phyloP scores from a whole-genome alignment of 2,797 vertebrate genomes.

The Melanogrammus aeglefinus region DNA sequence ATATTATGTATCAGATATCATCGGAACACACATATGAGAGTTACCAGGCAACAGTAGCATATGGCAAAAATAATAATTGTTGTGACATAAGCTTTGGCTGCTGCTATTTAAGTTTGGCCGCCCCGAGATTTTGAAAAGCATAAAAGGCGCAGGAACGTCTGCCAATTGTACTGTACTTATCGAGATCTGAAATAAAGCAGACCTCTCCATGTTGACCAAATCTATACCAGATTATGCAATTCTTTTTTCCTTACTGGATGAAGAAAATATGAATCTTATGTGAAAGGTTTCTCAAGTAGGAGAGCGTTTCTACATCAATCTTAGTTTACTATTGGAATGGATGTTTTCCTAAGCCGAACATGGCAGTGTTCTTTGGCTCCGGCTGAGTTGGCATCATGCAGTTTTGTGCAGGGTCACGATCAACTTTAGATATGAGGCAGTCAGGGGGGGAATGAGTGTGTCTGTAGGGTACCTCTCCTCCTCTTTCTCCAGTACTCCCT shows the following conservation, averaged over 20 bases:
- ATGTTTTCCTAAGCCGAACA: not conserved
- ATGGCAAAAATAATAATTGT: not conserved
- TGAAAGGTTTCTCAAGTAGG: not conserved
- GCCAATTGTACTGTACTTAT: not conserved
- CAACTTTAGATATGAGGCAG: not conserved
- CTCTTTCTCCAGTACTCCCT: slow-evolving; percentile 83
- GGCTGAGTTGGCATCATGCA: not conserved
- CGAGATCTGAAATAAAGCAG: slow-evolving; percentile 8
- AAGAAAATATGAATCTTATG: slow-evolving; percentile 21
- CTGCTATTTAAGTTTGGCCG: not conserved
- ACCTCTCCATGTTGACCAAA: slow-evolving; percentile 32
- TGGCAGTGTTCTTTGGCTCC: not conserved
- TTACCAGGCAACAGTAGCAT: not conserved
- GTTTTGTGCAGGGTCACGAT: not conserved
- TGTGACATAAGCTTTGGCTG: slow-evolving; percentile 1
- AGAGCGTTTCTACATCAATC: not conserved
- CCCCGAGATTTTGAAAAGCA: not conserved
- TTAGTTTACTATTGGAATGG: not conserved
- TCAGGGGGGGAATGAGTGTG: not conserved
- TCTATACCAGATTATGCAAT: slow-evolving; percentile 1
- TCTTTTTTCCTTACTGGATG: slow-evolving; percentile 14
- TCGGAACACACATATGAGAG: not conserved
- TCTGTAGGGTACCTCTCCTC: slow-evolving; percentile 75
- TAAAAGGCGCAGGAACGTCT: not conserved
- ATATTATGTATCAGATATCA: not conserved